phyloP scores from a whole-genome alignment of 2,113 vertebrate species.

The Triplophysa tibetana region DNA sequence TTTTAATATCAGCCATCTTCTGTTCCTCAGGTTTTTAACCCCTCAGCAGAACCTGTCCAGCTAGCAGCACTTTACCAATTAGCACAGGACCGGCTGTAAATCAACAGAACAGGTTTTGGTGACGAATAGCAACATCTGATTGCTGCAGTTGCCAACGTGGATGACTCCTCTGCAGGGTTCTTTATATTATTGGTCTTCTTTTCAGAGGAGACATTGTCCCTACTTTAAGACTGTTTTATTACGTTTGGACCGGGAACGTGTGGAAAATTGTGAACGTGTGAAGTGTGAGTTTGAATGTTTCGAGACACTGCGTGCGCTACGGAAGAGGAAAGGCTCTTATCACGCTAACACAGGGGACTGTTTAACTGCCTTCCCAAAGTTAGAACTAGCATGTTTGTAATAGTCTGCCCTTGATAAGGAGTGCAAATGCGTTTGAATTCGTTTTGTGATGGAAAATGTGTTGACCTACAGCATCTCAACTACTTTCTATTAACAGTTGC shows the following conservation, averaged over 20 bases:
- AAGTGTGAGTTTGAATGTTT: conserved; percentile 1
- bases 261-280: conserved; percentile 21
- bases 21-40: conserved; percentile 9
- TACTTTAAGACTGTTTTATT: conserved; percentile 6
- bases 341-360: conserved; percentile 6
- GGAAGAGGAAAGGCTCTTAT: conserved; percentile 25
- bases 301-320: conserved; percentile 6
- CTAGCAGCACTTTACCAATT: conserved; percentile 9
- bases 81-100: not conserved
- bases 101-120: not conserved
- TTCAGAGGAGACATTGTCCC: conserved; percentile 15
- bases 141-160: conserved; percentile 30
- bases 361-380: conserved; percentile 13
- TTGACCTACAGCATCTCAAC: conserved; percentile 23
- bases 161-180: conserved; percentile 22
- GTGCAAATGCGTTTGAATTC: conserved; percentile 5
- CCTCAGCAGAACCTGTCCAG: conserved; percentile 8
- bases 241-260: conserved; percentile 3
- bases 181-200: conserved; percentile 21
- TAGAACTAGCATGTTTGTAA: conserved; percentile 18
- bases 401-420: conserved; percentile 16
- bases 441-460: conserved; percentile 17
- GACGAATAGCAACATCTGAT: not conserved
- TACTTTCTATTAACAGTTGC: conserved; percentile 23
- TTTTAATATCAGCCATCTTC: not conserved